A percentile compares a stretch with the other conserved stretches of the same genome.
phyloP scores from a whole-genome alignment of 2,888 invertebrate genomes.

The Lacanobia oleracea region DNA sequence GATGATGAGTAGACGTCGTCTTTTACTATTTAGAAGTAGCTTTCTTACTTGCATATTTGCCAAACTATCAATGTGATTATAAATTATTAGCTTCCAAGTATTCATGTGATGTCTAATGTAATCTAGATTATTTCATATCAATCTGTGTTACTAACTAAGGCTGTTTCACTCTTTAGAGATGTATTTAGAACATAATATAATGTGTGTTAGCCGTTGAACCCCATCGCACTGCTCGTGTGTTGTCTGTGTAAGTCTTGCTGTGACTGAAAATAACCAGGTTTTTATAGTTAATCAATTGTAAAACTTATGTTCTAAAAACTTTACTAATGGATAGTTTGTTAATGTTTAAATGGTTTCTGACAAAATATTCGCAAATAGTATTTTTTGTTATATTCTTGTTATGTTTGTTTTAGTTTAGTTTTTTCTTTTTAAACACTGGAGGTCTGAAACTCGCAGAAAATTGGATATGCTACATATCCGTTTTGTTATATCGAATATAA shows the following conservation, averaged over 20 bases:
- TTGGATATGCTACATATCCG: conserved; percentile 11
- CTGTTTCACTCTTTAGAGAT: conserved; percentile 51
- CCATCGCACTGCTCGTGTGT: conserved; percentile 16
- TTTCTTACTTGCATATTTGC: conserved; percentile 72
- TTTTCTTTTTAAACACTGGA: conserved; percentile 21
- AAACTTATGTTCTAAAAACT: conserved; percentile 48
- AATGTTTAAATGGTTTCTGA: conserved; percentile 17
- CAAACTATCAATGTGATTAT: conserved; percentile 64
- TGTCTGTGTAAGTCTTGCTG: conserved; percentile 15
- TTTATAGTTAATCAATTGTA: conserved; percentile 20
- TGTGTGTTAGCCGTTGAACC: conserved; percentile 41
- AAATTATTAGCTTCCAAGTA: conserved; percentile 62
- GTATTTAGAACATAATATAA: conserved; percentile 54
- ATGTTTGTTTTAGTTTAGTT: conserved; percentile 5
- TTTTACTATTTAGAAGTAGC: conserved; percentile 64
- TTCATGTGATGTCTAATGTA: conserved; percentile 58
- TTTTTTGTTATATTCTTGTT: conserved; percentile 10
- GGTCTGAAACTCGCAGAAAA: conserved; percentile 36
- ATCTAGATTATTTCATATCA: conserved; percentile 61
- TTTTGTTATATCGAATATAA: conserved; percentile 27
- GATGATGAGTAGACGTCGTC: conserved; percentile 88
- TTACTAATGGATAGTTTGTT: conserved; percentile 23
- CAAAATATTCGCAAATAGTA: conserved; percentile 41
- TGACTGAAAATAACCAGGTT: conserved; percentile 34
- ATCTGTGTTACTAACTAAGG: conserved; percentile 61